Conservation (phyloP, 2,113 vertebrate species). For the Erpornis zantholeuca region DNA sequence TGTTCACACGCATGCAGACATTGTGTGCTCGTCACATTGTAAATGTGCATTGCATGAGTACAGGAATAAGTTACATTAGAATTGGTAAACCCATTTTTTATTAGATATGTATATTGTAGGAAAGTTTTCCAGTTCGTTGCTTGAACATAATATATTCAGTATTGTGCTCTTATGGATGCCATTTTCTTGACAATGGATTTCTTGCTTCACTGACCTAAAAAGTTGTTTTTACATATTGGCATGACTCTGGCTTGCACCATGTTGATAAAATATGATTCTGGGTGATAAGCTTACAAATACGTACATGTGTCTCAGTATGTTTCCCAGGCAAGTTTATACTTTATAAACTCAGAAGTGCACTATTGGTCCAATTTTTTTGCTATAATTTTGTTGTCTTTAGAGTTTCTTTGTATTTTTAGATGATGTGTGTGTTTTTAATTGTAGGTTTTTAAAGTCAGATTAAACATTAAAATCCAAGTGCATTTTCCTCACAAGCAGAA, state of each 20-base stretch:
- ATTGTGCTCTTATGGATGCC: not conserved
- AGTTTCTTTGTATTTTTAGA: not conserved
- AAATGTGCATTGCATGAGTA: not conserved
- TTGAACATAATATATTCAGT: not conserved
- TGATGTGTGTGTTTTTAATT: not conserved
- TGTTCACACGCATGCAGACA: not conserved
- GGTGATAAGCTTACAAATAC: not conserved
- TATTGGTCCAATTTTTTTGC: not conserved
- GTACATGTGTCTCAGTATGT: not conserved
- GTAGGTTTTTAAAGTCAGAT: not conserved
- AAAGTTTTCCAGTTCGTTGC: constrained; percentile 9
- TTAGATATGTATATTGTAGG: not conserved
- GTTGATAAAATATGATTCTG: not conserved
- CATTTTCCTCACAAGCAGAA: not conserved
- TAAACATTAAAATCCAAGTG: not conserved
- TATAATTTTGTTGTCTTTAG: not conserved
- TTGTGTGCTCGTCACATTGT: not conserved
- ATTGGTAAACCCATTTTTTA: not conserved
- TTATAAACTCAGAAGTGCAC: not conserved
- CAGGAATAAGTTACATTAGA: not conserved
- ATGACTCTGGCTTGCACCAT: not conserved
- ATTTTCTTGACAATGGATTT: constrained; percentile 53
- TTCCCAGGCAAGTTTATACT: not conserved
- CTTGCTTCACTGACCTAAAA: constrained; percentile 60
- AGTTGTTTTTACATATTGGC: constrained; percentile 31